Percentiles rank a stretch among this genome's conserved stretches.
Evolutionary conservation across 2,888 invertebrate species (phyloP).

Genomic region (Amblyjoppa proteus): DNA sequence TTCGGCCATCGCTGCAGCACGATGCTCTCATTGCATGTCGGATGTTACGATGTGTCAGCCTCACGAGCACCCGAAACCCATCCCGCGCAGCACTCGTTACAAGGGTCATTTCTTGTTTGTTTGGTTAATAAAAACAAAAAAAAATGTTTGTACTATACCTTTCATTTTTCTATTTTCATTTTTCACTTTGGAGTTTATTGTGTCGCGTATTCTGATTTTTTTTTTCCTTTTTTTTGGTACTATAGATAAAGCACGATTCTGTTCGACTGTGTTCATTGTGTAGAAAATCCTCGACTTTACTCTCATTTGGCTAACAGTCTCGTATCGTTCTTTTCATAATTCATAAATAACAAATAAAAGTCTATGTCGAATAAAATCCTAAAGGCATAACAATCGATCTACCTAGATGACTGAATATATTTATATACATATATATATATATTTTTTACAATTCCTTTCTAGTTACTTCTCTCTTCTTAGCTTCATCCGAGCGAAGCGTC

Average conservation of each 20-base stretch:
- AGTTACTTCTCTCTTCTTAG: not conserved
- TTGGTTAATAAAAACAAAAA: no score
- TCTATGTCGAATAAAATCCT: not conserved
- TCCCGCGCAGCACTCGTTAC: no score
- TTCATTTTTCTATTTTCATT: not conserved
- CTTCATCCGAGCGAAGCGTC: conserved; percentile 16
- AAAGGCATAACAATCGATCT: not conserved
- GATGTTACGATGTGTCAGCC: not conserved
- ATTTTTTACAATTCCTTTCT: not conserved
- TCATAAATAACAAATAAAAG: no score
- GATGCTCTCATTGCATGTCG: not conserved
- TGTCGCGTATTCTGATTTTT: no score
- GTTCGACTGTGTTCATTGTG: no score
- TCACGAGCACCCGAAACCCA: not conserved
- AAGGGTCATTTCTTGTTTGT: no score
- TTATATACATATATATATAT: not conserved
- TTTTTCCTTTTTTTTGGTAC: no score
- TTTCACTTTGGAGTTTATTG: no score
- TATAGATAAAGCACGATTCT: no score
- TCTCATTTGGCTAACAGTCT: no score
- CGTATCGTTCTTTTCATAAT: no score
- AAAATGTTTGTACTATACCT: not conserved
- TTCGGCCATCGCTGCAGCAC: not conserved
- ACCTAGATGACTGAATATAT: conserved; percentile 5
- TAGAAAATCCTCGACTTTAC: no score